These are phyloP conservation scores for Trichonephila inaurata DNA, from an alignment of 1,140 invertebrate genomes.

Conservation along the genomic window DNA sequence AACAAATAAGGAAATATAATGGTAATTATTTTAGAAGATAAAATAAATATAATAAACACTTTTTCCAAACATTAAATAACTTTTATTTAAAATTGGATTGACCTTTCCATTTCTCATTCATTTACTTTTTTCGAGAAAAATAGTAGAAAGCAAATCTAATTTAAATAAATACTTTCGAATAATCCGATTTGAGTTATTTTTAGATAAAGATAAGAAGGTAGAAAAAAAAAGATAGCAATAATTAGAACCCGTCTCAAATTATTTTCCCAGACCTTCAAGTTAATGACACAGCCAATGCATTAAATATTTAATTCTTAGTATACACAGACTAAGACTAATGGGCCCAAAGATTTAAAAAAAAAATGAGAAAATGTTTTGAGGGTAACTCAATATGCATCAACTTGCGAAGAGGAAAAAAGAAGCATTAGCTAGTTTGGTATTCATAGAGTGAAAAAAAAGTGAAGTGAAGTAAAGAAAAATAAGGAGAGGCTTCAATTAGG, in stretches of 20 bases:
- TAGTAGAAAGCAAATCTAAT: not conserved
- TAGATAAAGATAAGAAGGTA: not conserved
- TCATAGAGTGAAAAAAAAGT: not conserved
- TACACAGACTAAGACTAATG: conserved; percentile 27
- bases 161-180: conserved; percentile 27
- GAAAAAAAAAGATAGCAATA: not conserved
- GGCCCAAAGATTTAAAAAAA: not conserved
- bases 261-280: not conserved
- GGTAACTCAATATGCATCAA: conserved; percentile 16
- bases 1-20: not conserved
- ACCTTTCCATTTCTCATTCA: not conserved
- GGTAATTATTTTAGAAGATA: not conserved
- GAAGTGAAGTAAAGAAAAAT: not conserved
- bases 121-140: not conserved
- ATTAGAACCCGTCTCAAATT: not conserved
- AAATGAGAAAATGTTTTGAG: conserved; percentile 6
- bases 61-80: not conserved
- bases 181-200: conserved; percentile 26
- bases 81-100: not conserved
- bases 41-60: not conserved
- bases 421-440: conserved; percentile 19
- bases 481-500: not conserved
- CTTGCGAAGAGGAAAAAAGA: not conserved
- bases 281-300: conserved; percentile 22
- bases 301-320: conserved; percentile 33